phyloP scores from a whole-genome alignment of 2,888 invertebrate species.

The Eucera pruinosa region DNA sequence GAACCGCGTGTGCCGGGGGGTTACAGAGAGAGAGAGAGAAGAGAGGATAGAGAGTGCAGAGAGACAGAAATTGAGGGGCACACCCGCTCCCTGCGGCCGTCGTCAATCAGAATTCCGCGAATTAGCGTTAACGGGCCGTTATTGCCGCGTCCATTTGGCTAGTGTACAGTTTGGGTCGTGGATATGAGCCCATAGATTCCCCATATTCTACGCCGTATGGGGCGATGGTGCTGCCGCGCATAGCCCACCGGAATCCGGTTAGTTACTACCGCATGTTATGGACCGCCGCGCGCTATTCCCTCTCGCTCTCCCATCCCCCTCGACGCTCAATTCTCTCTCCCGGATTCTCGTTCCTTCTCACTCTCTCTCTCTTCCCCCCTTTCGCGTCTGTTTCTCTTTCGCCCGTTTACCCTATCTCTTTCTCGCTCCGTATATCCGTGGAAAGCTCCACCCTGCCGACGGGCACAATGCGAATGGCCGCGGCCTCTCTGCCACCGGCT shows the following conservation, averaged over 20 bases:
- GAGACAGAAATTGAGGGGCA: constrained; percentile 70
- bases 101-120: constrained; percentile 85
- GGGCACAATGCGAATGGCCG: constrained; percentile 74
- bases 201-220: constrained; percentile 82
- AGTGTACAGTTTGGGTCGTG: constrained; percentile 82
- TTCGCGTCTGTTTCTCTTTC: constrained; percentile 24
- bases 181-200: constrained; percentile 84
- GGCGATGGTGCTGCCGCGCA: constrained; percentile 77
- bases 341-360: constrained; percentile 6
- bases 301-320: constrained; percentile 27
- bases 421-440: constrained; percentile 54
- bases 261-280: constrained; percentile 83
- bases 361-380: constrained; percentile 25
- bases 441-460: constrained; percentile 77
- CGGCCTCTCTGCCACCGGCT: constrained; percentile 70
- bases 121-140: constrained; percentile 85
- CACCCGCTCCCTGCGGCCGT: constrained; percentile 76
- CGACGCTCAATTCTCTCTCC: constrained; percentile 8
- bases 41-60: constrained; percentile 50
- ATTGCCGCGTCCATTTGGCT: constrained; percentile 85
- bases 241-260: constrained; percentile 83
- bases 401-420: constrained; percentile 26
- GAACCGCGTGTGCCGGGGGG: constrained; percentile 41
- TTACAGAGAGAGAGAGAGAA: constrained; percentile 30
- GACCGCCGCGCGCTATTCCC: constrained; percentile 71